phyloP scores from a whole-genome alignment of 2,888 invertebrate genomes.

The Xanthostigma xanthostigma region DNA sequence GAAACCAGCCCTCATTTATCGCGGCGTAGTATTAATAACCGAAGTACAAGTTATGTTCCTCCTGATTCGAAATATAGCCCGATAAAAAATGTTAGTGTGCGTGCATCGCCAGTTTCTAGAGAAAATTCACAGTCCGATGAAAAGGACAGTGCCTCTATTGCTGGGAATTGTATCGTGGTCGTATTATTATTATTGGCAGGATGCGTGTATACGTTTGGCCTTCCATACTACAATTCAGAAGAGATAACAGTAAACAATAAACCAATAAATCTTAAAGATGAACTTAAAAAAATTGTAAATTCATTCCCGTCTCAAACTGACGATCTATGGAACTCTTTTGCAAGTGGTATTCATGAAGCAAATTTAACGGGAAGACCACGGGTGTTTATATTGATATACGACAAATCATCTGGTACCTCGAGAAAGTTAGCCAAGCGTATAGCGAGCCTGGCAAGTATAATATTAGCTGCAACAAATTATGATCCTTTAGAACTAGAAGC shows the following conservation, averaged over 20 bases:
- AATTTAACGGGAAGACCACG: constrained; percentile 21
- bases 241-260: background rate
- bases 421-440: constrained; percentile 23
- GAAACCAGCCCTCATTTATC: too few species aligned
- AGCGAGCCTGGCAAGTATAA: constrained; percentile 20
- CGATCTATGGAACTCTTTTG: constrained; percentile 24
- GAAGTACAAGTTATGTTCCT: too few species aligned
- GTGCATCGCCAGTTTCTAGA: too few species aligned
- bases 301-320: constrained; percentile 22
- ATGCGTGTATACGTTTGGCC: background rate
- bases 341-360: constrained; percentile 22
- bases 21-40: too few species aligned
- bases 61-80: too few species aligned
- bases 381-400: constrained; percentile 27
- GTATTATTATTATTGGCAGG: too few species aligned
- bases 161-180: too few species aligned
- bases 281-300: background rate
- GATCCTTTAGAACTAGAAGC: constrained; percentile 19
- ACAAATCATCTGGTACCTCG: constrained; percentile 17
- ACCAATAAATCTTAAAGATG: background rate
- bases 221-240: background rate
- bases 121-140: too few species aligned
- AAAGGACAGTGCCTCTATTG: too few species aligned
- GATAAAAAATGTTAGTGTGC: too few species aligned
- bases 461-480: constrained; percentile 16